Evolutionary conservation across 2,113 vertebrate species (phyloP).

Genomic region (Antigone vipio): DNA sequence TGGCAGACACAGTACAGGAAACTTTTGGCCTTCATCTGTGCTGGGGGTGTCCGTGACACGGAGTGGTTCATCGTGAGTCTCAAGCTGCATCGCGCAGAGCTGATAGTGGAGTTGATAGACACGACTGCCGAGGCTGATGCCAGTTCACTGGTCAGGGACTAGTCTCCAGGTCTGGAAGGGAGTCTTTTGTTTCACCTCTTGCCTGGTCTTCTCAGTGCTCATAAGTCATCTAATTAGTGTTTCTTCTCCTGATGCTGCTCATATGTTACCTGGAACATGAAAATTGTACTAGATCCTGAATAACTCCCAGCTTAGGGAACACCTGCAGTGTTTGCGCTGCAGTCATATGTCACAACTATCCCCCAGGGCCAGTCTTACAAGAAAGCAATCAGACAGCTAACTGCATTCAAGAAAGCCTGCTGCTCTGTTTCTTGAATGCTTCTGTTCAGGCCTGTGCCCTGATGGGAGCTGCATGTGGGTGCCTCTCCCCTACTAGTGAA

Average conservation of each 20-base stretch:
- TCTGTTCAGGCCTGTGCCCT: not conserved
- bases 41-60: not conserved
- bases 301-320: not conserved
- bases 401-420: not conserved
- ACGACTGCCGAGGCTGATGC: not conserved
- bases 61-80: fast-evolving
- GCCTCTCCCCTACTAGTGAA: not conserved
- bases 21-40: not conserved
- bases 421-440: not conserved
- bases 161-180: not conserved
- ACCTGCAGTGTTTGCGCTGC: not conserved
- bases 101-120: not conserved
- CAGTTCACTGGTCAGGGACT: not conserved
- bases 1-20: not conserved
- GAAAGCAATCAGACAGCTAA: not conserved
- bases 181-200: not conserved
- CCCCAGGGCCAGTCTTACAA: not conserved
- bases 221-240: not conserved
- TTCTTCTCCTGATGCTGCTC: not conserved
- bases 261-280: not conserved
- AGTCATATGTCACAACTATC: not conserved
- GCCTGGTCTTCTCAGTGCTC: not conserved
- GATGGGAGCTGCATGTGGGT: fast-evolving
- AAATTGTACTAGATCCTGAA: not conserved
- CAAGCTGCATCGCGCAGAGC: fast-evolving